Evolutionary conservation across 2,888 invertebrate genomes (phyloP).

Genomic region (Dasypogon diadema): DNA sequence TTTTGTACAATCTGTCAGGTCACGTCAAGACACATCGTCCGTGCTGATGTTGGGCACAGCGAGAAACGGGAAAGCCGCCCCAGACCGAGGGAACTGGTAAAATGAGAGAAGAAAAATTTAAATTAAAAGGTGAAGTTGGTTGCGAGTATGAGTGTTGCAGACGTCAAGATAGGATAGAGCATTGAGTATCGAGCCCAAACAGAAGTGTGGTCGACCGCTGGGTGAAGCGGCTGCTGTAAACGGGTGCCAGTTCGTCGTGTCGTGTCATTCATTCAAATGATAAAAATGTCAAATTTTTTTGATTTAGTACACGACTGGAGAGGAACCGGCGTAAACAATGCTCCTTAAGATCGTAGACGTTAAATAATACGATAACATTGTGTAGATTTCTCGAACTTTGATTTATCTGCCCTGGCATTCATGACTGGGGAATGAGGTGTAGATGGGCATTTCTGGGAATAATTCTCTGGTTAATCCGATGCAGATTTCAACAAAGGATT

Average conservation of each 20-base stretch:
- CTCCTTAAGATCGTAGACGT: constrained; percentile 6
- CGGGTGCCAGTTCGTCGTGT: constrained; percentile 34
- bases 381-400: constrained; percentile 1
- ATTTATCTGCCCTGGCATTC: background rate
- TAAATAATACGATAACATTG: constrained; percentile 25
- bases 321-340: constrained; percentile 18
- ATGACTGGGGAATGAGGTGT: constrained; percentile 10
- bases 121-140: constrained; percentile 35
- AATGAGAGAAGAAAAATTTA: constrained; percentile 25
- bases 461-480: constrained; percentile 16
- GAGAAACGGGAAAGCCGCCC: constrained; percentile 1
- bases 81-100: background rate
- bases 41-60: constrained; percentile 35
- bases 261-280: constrained; percentile 43
- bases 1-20: constrained; percentile 61
- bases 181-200: background rate
- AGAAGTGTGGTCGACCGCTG: background rate
- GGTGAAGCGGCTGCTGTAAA: constrained; percentile 28
- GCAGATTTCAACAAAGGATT: no score
- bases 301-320: constrained; percentile 36
- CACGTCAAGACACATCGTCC: constrained; percentile 58
- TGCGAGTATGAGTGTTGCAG: background rate
- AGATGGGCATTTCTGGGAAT: constrained; percentile 17
- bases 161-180: background rate
- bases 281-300: constrained; percentile 32